Percentiles rank a stretch among this genome's conserved stretches.
Evolutionary conservation across 2,113 vertebrate genomes (phyloP).

Genomic region (Ailurus styani): DNA sequence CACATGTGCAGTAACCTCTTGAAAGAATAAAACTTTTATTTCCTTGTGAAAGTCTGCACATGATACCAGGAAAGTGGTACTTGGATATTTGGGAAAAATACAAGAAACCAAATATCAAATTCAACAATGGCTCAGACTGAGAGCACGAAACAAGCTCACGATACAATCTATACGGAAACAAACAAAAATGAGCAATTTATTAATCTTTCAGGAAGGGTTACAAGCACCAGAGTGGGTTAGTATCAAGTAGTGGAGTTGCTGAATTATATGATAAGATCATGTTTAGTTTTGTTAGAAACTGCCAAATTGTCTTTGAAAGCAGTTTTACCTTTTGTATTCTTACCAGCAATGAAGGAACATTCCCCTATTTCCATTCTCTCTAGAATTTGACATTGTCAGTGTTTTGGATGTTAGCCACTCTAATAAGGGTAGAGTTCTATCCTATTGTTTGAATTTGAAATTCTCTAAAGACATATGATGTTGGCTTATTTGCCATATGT

Average conservation of each 20-base stretch:
- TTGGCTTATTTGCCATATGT: neutral
- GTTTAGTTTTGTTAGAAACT: neutral
- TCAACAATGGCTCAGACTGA: neutral
- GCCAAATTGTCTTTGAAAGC: neutral
- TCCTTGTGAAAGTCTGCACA: neutral
- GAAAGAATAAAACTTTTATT: neutral
- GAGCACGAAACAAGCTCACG: neutral
- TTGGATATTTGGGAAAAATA: neutral
- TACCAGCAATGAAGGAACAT: neutral
- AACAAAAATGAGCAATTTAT: neutral
- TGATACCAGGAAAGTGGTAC: neutral
- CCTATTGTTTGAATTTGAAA: neutral
- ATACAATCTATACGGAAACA: neutral
- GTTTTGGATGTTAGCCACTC: neutral
- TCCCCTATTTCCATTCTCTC: neutral
- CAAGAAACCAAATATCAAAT: neutral
- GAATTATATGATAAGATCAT: neutral
- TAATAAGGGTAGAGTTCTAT: neutral
- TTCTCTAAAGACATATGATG: neutral
- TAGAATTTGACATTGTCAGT: too few relatives aligned
- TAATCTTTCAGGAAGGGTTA: neutral
- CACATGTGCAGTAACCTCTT: neutral
- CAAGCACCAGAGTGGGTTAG: neutral
- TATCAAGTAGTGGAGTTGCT: neutral
- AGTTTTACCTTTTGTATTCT: neutral